Conservation (phyloP, 2,797 vertebrate genomes). For the Falco naumanni region DNA sequence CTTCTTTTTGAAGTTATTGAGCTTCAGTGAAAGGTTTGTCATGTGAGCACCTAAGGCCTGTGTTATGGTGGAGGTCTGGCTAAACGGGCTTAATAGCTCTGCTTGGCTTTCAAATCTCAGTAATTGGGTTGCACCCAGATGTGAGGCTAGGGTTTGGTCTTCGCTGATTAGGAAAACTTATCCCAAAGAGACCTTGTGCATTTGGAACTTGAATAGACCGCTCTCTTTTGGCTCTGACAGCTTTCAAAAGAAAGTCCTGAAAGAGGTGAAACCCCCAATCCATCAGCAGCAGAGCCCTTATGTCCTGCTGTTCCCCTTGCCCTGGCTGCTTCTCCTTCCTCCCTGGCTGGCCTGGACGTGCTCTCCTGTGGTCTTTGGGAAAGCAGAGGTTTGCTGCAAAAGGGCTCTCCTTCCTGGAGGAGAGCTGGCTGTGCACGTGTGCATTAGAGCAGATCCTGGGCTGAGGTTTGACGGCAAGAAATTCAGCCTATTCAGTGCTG, state of each 20-base stretch:
- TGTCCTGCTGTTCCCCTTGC: not conserved
- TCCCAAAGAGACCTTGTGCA: not conserved
- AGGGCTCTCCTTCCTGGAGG: not conserved
- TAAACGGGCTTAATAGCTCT: not conserved
- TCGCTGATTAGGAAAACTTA: not conserved
- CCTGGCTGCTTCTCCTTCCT: not conserved
- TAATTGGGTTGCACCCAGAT: not conserved
- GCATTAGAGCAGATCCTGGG: not conserved
- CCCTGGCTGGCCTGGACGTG: not conserved
- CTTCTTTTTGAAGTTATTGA: constrained; percentile 5
- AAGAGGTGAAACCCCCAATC: accelerated
- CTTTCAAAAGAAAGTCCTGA: not conserved
- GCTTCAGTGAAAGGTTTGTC: not conserved
- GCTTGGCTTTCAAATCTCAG: constrained; percentile 11
- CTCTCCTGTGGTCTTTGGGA: not conserved
- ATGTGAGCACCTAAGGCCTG: not conserved
- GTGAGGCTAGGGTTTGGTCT: not conserved
- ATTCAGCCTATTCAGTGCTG: not conserved
- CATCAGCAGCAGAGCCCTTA: not conserved
- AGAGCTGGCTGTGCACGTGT: not conserved
- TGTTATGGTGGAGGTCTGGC: not conserved
- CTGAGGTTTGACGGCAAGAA: not conserved
- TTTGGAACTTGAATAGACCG: not conserved
- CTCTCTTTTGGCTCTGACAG: constrained; percentile 10
- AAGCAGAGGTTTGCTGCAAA: not conserved